These are phyloP conservation scores for Oreochromis mossambicus DNA, from an alignment of 2,797 vertebrate species.

Conservation along the genomic window DNA sequence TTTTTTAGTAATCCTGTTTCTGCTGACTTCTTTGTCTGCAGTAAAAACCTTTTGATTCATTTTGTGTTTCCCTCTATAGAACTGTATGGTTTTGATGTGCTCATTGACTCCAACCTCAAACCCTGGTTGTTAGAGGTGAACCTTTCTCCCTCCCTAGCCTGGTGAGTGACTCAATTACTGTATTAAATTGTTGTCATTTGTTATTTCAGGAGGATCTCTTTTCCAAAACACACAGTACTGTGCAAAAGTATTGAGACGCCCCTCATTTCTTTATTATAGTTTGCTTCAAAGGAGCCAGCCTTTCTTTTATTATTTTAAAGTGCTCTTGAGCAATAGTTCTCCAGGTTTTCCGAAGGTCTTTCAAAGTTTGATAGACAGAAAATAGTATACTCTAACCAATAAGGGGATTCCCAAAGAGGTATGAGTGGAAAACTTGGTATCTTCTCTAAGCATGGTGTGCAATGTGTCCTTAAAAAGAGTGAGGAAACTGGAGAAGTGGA, in stretches of 20 bases:
- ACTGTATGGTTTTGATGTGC: conserved; percentile 96
- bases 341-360: not conserved
- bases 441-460: not conserved
- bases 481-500: not conserved
- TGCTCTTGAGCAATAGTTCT: not conserved
- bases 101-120: conserved; percentile 94
- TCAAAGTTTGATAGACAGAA: not conserved
- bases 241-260: not conserved
- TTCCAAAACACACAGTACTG: not conserved
- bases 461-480: not conserved
- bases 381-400: not conserved
- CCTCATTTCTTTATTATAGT: not conserved
- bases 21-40: conserved; percentile 2
- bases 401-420: not conserved
- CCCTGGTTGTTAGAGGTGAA: conserved; percentile 98
- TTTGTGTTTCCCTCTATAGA: conserved; percentile 76
- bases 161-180: conserved; percentile 80
- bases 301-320: not conserved
- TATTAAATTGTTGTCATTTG: not conserved
- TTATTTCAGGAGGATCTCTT: not conserved
- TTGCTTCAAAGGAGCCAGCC: not conserved
- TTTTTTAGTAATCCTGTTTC: not conserved
- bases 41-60: conserved; percentile 28
- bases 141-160: conserved; percentile 93
- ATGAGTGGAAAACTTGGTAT: not conserved